Evolutionary conservation across 2,797 vertebrate species (phyloP), one percentile per base, ranked within the genome.

Genomic region (Graptemys geographica): DNA sequence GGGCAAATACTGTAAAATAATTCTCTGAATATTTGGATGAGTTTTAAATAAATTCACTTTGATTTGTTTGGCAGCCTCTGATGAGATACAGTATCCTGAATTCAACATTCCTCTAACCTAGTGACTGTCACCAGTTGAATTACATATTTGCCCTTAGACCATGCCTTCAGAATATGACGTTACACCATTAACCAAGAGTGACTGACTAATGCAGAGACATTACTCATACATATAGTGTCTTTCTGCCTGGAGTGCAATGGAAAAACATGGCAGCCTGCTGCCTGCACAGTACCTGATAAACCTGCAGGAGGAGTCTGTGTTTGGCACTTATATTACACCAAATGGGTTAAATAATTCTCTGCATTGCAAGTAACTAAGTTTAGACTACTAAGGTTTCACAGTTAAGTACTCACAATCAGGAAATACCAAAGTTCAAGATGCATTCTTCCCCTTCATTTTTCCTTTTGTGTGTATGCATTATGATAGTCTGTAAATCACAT

Each of bases 171-270:
- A 27, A 65, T 56, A 47, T 80, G 81, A 87, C 85, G 81, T 81
- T 74, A 28, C 25, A 25, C 56, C 80, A 87, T 91, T 86, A 65
- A 76, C 83, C 90, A 87, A 47, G 19, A 59, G 81, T 69, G 81
- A 91, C 81, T 92, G 81, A 92, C 81, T 92, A 92, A 83, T 80
- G 81, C 87, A 83, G 90, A 79, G 81, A 84, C 83, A 83, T 83
- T 84, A 83, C 90, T 69, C 33, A 41, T 84, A 12, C 52, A 51
- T 74, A 72, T 84, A 92, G 79, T 84, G 86, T 87, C 55, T 69
- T 37, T 69, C 16, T 37, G 33, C 33, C 62, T 19, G 8, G 16
- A 69, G 33, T 19, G 8, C 18, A n/a, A 37, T 69, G 62, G 62
- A 37, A 69, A 69, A 79, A 79, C 41, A 27, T 18, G 52, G 19